Conservation (phyloP, 1,140 invertebrate species). For the Reticulitermes speratus region DNA sequence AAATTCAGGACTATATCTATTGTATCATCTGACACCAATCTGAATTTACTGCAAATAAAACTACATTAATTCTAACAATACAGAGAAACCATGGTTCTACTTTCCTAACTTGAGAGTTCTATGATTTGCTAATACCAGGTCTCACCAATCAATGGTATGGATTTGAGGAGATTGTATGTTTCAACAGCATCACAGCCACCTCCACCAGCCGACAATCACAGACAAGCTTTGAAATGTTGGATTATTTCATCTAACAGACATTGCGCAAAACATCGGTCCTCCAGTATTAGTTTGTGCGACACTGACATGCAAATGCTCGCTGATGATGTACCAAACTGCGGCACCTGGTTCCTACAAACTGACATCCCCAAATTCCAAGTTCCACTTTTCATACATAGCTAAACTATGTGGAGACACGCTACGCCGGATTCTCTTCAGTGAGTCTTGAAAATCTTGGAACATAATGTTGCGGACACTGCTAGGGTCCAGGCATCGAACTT, state of each 20-base stretch:
- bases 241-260: neutral
- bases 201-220: constrained; percentile 6
- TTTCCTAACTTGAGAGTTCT: neutral
- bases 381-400: constrained; percentile 89
- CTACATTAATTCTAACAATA: neutral
- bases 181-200: neutral
- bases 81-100: neutral
- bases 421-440: constrained; percentile 84
- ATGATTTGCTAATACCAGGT: neutral
- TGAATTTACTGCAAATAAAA: neutral
- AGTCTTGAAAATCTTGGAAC: constrained; percentile 86
- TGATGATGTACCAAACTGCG: too few relatives aligned
- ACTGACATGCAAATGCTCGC: too few relatives aligned
- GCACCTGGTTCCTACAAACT: constrained; percentile 54
- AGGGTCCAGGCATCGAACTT: constrained; percentile 79
- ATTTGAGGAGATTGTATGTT: neutral
- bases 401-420: constrained; percentile 87
- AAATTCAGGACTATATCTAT: neutral
- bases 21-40: neutral
- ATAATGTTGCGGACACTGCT: constrained; percentile 82
- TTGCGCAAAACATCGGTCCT: neutral
- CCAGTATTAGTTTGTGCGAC: neutral
- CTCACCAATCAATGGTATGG: neutral
- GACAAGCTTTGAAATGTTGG: neutral
- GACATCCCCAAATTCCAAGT: constrained; percentile 86